Conservation (phyloP, 2,888 invertebrate species). For the Campaea margaritaria region DNA sequence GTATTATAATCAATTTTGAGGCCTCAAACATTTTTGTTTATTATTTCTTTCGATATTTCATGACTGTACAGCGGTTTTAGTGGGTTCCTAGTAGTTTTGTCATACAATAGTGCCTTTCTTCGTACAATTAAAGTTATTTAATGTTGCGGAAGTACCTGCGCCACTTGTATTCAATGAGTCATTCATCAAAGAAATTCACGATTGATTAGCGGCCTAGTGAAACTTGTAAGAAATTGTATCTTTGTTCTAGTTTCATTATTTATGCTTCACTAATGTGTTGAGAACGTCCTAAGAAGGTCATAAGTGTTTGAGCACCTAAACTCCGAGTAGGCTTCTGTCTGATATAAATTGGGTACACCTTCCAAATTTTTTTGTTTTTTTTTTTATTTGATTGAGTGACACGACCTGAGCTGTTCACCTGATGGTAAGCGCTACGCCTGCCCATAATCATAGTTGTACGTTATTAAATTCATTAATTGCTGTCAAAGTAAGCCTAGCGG, state of each 20-base stretch:
- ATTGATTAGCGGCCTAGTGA: constrained; percentile 8
- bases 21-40: constrained; percentile 17
- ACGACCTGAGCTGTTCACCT: too few relatives aligned
- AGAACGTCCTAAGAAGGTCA: too few relatives aligned
- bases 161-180: constrained; percentile 15
- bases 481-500: too few relatives aligned
- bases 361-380: too few relatives aligned
- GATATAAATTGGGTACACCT: too few relatives aligned
- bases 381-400: too few relatives aligned
- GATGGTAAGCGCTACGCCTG: too few relatives aligned
- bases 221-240: not conserved
- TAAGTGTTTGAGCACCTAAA: too few relatives aligned
- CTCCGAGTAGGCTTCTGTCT: too few relatives aligned
- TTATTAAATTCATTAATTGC: too few relatives aligned
- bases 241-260: not conserved
- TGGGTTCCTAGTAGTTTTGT: not conserved
- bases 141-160: not conserved
- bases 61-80: not conserved
- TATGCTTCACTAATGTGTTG: too few relatives aligned
- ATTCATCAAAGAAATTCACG: constrained; percentile 11
- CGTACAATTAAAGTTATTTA: not conserved
- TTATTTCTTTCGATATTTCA: constrained; percentile 5
- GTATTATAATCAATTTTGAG: constrained; percentile 13
- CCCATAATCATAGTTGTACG: too few relatives aligned
- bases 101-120: not conserved